phyloP scores from a whole-genome alignment of 2,888 invertebrate species.

The Apamea anceps region DNA sequence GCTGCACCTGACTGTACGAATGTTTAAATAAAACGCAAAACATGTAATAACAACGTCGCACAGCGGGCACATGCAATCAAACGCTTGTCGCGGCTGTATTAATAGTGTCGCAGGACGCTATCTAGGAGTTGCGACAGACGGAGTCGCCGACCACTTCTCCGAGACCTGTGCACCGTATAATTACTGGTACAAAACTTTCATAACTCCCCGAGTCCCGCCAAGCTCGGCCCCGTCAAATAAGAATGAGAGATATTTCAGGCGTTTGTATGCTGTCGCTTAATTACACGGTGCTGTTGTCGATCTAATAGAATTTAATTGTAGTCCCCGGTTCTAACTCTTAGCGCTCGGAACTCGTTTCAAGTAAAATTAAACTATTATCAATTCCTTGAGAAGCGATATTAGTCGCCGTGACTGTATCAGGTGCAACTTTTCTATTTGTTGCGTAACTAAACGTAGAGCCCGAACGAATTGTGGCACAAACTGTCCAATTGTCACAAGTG shows the following conservation, averaged over 20 bases:
- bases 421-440: conserved; percentile 27
- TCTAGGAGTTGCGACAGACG: conserved; percentile 73
- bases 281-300: conserved; percentile 83
- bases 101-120: conserved; percentile 82
- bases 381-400: conserved; percentile 35
- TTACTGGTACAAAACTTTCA: conserved; percentile 86
- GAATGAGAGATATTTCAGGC: conserved; percentile 87
- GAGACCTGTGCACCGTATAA: conserved; percentile 76
- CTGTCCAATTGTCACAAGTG: conserved; percentile 10
- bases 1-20: conserved; percentile 57
- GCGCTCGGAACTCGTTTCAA: conserved; percentile 74
- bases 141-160: conserved; percentile 64
- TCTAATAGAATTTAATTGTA: conserved; percentile 88
- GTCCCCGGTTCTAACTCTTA: conserved; percentile 69
- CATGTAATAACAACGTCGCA: conserved; percentile 79
- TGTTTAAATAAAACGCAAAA: conserved; percentile 66
- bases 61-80: conserved; percentile 82
- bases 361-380: conserved; percentile 53
- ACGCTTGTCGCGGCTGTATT: conserved; percentile 81
- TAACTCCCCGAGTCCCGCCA: conserved; percentile 71
- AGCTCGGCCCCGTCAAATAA: conserved; percentile 78
- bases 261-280: conserved; percentile 83
- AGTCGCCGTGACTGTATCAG: conserved; percentile 26
- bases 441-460: conserved; percentile 7
- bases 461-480: conserved; percentile 17